A percentile compares a stretch with the other conserved stretches of the same genome.
phyloP scores from a whole-genome alignment of 1,140 invertebrate species.

The Tetramorium parvispinum region DNA sequence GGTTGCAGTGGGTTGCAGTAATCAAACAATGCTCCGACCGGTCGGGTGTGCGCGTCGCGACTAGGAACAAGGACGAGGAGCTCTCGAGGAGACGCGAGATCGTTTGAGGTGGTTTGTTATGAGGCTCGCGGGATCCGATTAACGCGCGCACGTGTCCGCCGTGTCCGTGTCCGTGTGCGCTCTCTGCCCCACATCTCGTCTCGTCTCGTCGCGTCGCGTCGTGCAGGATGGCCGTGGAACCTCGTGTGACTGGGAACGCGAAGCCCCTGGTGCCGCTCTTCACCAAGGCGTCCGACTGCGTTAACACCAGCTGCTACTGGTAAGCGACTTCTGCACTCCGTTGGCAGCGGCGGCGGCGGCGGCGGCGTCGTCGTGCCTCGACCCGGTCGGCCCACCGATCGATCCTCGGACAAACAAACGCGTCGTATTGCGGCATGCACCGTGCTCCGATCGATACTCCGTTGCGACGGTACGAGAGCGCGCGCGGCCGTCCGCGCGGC shows the following conservation, averaged over 20 bases:
- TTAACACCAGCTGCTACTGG: conserved; percentile 87
- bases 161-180: neutral
- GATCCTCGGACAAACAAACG: conserved; percentile 65
- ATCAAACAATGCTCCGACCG: conserved; percentile 56
- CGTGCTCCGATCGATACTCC: conserved; percentile 69
- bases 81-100: neutral
- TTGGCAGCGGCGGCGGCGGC: too few relatives aligned
- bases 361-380: neutral
- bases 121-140: conserved; percentile 25
- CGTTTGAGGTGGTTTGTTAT: neutral
- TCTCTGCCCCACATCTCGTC: neutral
- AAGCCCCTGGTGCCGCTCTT: conserved; percentile 85
- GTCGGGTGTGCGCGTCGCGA: conserved; percentile 32
- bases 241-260: conserved; percentile 79
- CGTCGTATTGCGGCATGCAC: conserved; percentile 71
- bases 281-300: conserved; percentile 83
- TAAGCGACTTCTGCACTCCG: conserved; percentile 72
- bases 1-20: conserved; percentile 32
- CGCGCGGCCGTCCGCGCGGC: conserved; percentile 20
- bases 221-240: conserved; percentile 77
- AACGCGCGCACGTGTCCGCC: neutral
- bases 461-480: conserved; percentile 57
- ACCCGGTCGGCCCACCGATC: conserved; percentile 27
- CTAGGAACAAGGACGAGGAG: neutral
- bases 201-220: neutral